A percentile compares a stretch with the other conserved stretches of the same genome.
Evolutionary conservation across 2,113 vertebrate genomes (phyloP).

Genomic region (Penelope pileata): DNA sequence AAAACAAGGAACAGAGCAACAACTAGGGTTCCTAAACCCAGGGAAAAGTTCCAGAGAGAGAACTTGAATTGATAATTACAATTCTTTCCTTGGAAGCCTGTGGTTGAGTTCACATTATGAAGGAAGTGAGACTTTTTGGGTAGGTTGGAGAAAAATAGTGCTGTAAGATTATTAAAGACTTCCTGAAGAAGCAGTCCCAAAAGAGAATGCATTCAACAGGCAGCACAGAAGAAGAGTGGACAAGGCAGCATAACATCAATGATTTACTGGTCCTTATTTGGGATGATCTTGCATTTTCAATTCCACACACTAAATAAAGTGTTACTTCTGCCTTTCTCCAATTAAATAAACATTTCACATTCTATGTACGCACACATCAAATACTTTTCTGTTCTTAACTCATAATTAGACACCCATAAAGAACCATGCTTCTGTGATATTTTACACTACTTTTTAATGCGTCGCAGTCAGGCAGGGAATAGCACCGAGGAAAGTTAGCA

Average conservation of each 20-base stretch:
- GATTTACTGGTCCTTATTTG: not conserved
- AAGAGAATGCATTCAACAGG: not conserved
- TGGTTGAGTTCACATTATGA: not conserved
- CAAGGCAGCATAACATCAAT: not conserved
- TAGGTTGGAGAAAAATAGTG: not conserved
- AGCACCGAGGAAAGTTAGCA: not conserved
- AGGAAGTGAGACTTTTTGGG: not conserved
- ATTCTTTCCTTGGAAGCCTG: not conserved
- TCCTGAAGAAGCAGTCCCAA: not conserved
- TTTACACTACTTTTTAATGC: constrained; percentile 3
- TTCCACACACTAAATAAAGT: not conserved
- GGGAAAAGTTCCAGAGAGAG: not conserved
- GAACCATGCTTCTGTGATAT: not conserved
- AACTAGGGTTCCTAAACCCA: not conserved
- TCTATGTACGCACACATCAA: not conserved
- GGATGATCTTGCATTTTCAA: not conserved
- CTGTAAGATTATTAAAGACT: not conserved
- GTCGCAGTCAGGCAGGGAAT: not conserved
- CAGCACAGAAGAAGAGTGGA: not conserved
- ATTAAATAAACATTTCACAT: not conserved
- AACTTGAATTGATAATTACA: not conserved
- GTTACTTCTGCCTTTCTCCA: not conserved
- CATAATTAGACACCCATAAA: not conserved
- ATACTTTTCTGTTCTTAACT: not conserved
- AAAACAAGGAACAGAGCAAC: not conserved